A percentile compares a stretch with the other conserved stretches of the same genome.
phyloP scores from a whole-genome alignment of 1,140 invertebrate species.

The Manduca sexta region DNA sequence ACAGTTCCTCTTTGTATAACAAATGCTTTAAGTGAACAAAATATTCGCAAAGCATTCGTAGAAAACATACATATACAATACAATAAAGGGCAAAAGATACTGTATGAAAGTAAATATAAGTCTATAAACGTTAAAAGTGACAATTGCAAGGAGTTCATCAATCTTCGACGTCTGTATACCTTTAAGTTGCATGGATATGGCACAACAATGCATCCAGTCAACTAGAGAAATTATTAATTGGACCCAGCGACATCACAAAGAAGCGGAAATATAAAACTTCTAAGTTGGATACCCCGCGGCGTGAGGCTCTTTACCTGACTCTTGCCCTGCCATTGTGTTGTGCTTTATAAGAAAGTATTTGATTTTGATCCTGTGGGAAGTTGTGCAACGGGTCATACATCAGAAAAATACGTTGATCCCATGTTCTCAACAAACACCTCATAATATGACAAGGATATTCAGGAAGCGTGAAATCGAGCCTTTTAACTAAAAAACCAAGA shows the following conservation, averaged over 20 bases:
- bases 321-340: slow-evolving; percentile 63
- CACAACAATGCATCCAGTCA: slow-evolving; percentile 64
- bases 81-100: slow-evolving; percentile 9
- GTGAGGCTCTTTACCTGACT: slow-evolving; percentile 66
- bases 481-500: too few relatives aligned
- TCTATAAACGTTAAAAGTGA: slow-evolving; percentile 58
- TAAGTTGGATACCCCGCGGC: slow-evolving; percentile 50
- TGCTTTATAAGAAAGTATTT: slow-evolving; percentile 59
- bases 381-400: slow-evolving; percentile 56
- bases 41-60: too few relatives aligned
- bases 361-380: slow-evolving; percentile 63
- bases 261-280: slow-evolving; percentile 73
- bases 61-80: too few relatives aligned
- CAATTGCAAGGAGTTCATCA: slow-evolving; percentile 62
- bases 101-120: slow-evolving; percentile 40
- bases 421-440: background rate
- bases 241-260: slow-evolving; percentile 54
- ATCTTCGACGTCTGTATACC: slow-evolving; percentile 57
- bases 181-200: slow-evolving; percentile 32
- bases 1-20: too few relatives aligned
- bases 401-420: slow-evolving; percentile 36
- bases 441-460: slow-evolving; percentile 14
- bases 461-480: slow-evolving; percentile 11
- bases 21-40: too few relatives aligned
- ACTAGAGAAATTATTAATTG: slow-evolving; percentile 70